Conservation (phyloP, 2,888 invertebrate species). For the Campopleginae sp. region DNA sequence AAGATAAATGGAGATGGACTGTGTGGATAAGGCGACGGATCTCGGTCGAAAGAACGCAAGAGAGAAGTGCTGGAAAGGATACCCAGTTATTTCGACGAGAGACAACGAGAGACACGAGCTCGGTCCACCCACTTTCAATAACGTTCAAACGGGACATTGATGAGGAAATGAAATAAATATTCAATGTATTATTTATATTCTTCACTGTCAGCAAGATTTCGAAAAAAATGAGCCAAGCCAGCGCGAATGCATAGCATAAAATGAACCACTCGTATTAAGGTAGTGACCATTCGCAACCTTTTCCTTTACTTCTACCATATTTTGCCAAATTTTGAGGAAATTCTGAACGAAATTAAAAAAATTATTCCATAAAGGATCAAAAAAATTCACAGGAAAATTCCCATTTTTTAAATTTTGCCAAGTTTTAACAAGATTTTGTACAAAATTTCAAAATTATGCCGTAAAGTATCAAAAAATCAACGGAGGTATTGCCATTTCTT, state of each 20-base stretch:
- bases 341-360: too few relatives aligned
- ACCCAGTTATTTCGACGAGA: slow-evolving; percentile 22
- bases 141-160: slow-evolving; percentile 56
- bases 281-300: not conserved
- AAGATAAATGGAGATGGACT: slow-evolving; percentile 65
- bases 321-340: too few relatives aligned
- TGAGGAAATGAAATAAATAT: slow-evolving; percentile 24
- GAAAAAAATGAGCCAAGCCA: not conserved
- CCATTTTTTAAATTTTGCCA: too few relatives aligned
- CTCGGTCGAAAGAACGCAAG: slow-evolving; percentile 40
- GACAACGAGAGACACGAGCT: slow-evolving; percentile 46
- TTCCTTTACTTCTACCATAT: not conserved
- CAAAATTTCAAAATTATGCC: too few relatives aligned
- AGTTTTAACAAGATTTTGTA: too few relatives aligned
- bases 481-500: too few relatives aligned
- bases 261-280: not conserved
- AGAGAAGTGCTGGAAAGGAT: slow-evolving; percentile 51
- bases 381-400: too few relatives aligned
- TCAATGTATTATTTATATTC: not conserved
- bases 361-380: too few relatives aligned
- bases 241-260: not conserved
- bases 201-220: not conserved
- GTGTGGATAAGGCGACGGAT: slow-evolving; percentile 44
- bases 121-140: slow-evolving; percentile 57
- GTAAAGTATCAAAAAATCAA: too few relatives aligned